Evolutionary conservation across 2,888 invertebrate species (phyloP).

Genomic region (Beris chalybata): DNA sequence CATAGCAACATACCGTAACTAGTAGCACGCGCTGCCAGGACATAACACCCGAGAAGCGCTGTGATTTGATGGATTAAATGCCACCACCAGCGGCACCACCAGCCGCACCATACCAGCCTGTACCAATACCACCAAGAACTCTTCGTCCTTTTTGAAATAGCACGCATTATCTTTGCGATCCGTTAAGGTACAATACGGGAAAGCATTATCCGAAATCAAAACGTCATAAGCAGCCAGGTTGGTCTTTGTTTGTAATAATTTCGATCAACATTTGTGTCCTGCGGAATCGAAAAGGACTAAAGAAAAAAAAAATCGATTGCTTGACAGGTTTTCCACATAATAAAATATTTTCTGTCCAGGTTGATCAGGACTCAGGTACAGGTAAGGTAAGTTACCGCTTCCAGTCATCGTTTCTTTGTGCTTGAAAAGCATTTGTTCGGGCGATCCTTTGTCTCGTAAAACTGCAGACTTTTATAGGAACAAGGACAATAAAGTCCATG

Average conservation of each 20-base stretch:
- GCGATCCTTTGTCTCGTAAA: conserved; percentile 12
- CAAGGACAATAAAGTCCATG: conserved; percentile 19
- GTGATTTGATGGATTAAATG: not conserved
- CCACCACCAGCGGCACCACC: too few species aligned
- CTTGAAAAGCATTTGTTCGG: conserved; percentile 16
- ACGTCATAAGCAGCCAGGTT: conserved; percentile 14
- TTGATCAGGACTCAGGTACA: conserved; percentile 10
- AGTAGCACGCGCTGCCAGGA: conserved; percentile 25
- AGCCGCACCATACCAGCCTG: too few species aligned
- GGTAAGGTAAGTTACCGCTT: conserved; percentile 28
- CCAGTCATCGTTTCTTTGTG: conserved; percentile 18
- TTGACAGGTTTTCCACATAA: conserved; percentile 22
- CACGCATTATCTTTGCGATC: too few species aligned
- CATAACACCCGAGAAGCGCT: conserved; percentile 5
- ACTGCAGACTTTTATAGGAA: conserved; percentile 15
- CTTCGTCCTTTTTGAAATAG: too few species aligned
- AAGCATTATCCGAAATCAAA: not conserved
- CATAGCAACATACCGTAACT: conserved; percentile 21
- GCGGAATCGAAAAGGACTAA: not conserved
- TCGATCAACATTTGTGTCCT: conserved; percentile 3
- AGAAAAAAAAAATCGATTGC: conserved; percentile 4
- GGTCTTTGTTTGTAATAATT: not conserved
- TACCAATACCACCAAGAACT: too few species aligned
- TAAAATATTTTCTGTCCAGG: too few species aligned
- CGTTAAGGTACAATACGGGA: too few species aligned